These are phyloP conservation scores for Pleuronectes platessa DNA, from an alignment of 2,113 vertebrate genomes.

Conservation along the genomic window DNA sequence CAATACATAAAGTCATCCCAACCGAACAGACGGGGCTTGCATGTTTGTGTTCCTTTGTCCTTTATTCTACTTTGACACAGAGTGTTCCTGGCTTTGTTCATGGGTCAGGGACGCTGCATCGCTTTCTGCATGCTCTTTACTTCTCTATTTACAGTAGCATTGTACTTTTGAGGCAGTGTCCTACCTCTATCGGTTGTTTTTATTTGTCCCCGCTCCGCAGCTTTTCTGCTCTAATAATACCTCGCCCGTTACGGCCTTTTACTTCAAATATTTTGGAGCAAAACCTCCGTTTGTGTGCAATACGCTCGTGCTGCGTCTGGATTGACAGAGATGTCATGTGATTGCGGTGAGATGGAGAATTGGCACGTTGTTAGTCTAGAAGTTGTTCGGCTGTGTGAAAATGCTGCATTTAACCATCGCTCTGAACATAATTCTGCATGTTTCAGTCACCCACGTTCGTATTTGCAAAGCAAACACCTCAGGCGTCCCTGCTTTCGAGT, in stretches of 20 bases:
- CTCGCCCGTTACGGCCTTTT: constrained; percentile 13
- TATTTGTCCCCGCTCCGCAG: neutral
- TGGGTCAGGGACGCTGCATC: constrained; percentile 59
- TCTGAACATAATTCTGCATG: constrained; percentile 53
- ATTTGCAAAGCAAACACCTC: constrained; percentile 65
- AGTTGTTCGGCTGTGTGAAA: constrained; percentile 40
- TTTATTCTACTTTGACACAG: constrained; percentile 69
- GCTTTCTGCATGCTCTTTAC: constrained; percentile 60
- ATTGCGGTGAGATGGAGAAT: constrained; percentile 23
- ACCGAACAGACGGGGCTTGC: constrained; percentile 25
- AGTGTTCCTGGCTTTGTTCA: constrained; percentile 63
- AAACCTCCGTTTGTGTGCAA: constrained; percentile 10
- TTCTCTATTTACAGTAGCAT: constrained; percentile 62
- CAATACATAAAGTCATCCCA: constrained; percentile 4
- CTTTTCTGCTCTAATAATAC: constrained; percentile 15
- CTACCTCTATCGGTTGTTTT: constrained; percentile 51
- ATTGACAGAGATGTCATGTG: constrained; percentile 41
- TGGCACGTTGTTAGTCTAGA: constrained; percentile 20
- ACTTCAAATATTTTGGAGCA: constrained; percentile 41
- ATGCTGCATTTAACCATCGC: constrained; percentile 50
- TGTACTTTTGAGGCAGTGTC: constrained; percentile 59
- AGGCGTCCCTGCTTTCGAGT: constrained; percentile 50
- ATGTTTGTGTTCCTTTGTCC: constrained; percentile 56
- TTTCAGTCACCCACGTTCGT: constrained; percentile 55
- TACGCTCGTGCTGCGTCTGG: constrained; percentile 1